Evolutionary conservation across 2,797 vertebrate genomes (phyloP).

Genomic region (Schizopygopsis malacanthus): DNA sequence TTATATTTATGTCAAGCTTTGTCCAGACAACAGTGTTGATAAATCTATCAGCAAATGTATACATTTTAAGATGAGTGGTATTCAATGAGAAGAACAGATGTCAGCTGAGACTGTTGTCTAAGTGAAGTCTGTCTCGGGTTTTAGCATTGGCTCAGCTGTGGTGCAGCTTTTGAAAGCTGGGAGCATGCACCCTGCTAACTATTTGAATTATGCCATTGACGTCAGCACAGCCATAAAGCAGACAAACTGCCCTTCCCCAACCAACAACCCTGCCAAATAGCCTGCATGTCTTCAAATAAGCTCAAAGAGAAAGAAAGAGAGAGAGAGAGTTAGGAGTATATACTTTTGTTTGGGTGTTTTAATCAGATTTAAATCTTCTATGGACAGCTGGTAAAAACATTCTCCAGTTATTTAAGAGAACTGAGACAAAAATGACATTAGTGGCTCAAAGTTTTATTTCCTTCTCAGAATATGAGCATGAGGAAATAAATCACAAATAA

Average conservation of each 20-base stretch:
- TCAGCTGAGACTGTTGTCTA: slow-evolving; percentile 40
- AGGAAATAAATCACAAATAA: slow-evolving; percentile 29
- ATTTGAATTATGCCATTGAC: slow-evolving; percentile 99
- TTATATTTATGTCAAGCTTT: background rate
- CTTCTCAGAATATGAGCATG: slow-evolving; percentile 34
- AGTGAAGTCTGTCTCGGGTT: slow-evolving; percentile 80
- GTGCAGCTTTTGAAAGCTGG: slow-evolving; percentile 54
- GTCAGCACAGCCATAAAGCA: slow-evolving; percentile 99
- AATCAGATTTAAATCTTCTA: slow-evolving; percentile 63
- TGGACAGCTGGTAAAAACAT: slow-evolving; percentile 54
- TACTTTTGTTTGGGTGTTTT: slow-evolving; percentile 78
- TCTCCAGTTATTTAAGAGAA: slow-evolving; percentile 53
- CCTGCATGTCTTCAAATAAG: slow-evolving; percentile 75
- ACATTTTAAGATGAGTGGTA: background rate
- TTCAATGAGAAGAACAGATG: slow-evolving; percentile 59
- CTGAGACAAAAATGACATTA: slow-evolving; percentile 16
- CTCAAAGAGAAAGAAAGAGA: slow-evolving; percentile 62
- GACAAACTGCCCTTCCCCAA: slow-evolving; percentile 92
- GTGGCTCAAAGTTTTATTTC: slow-evolving; percentile 47
- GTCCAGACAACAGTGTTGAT: background rate
- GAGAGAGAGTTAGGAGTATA: slow-evolving; percentile 19
- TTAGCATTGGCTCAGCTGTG: slow-evolving; percentile 75
- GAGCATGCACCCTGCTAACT: slow-evolving; percentile 92
- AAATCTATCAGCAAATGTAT: slow-evolving; percentile 6
- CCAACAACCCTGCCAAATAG: slow-evolving; percentile 88